phyloP scores from a whole-genome alignment of 2,888 invertebrate genomes.

The Augiades crinisus region DNA sequence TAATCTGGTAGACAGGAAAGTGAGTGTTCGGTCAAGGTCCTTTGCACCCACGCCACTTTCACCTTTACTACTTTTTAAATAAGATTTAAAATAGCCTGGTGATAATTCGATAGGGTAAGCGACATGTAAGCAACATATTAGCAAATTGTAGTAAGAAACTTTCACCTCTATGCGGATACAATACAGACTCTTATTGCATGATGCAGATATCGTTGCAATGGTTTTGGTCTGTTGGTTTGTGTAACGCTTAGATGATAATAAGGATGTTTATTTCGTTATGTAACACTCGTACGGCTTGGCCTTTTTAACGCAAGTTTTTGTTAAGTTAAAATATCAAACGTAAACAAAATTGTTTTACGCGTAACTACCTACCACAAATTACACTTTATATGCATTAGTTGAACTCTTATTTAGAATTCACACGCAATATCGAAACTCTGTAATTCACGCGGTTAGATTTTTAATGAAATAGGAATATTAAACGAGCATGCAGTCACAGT shows the following conservation, averaged over 20 bases:
- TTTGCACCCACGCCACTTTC: slow-evolving; percentile 17
- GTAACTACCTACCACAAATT: too few relatives aligned
- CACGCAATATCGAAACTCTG: too few relatives aligned
- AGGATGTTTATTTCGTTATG: slow-evolving; percentile 3
- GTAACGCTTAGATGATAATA: background rate
- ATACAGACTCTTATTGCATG: slow-evolving; percentile 7
- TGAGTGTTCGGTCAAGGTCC: slow-evolving; percentile 40
- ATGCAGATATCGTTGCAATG: too few relatives aligned
- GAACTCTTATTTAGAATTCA: too few relatives aligned
- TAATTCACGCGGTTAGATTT: too few relatives aligned
- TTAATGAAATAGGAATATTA: too few relatives aligned
- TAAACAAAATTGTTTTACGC: too few relatives aligned
- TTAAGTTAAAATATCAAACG: too few relatives aligned
- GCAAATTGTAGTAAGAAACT: background rate
- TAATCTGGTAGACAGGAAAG: slow-evolving; percentile 34
- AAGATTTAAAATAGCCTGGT: slow-evolving; percentile 11
- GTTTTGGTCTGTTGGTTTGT: background rate
- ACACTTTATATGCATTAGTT: too few relatives aligned
- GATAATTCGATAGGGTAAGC: slow-evolving; percentile 5
- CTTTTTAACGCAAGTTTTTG: background rate
- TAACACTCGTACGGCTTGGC: background rate
- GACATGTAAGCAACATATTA: slow-evolving; percentile 8
- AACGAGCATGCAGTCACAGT: too few relatives aligned
- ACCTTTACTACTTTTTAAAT: slow-evolving; percentile 12
- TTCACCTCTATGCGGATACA: background rate